Percentiles rank a stretch among this genome's conserved stretches.
Conservation (phyloP, 2,113 vertebrate genomes). For the Oreochromis spilurus region DNA sequence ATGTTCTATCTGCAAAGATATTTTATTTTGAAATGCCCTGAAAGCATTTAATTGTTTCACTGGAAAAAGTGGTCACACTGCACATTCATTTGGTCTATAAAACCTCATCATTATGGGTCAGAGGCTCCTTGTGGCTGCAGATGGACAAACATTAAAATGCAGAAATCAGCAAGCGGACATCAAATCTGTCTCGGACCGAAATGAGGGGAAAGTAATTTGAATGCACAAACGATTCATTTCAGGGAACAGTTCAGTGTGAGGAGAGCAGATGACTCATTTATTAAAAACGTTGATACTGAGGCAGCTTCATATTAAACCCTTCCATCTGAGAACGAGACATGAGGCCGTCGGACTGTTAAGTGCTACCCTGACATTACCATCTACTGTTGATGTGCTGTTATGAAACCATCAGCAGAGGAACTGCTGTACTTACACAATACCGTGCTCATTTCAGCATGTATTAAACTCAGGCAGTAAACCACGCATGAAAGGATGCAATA, state of each 20-base stretch:
- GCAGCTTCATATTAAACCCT: background rate
- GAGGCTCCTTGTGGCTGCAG: background rate
- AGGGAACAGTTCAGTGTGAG: background rate
- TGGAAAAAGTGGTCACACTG: background rate
- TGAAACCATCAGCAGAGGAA: constrained; percentile 36
- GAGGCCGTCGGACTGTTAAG: background rate
- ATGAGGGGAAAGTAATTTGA: background rate
- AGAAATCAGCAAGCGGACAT: background rate
- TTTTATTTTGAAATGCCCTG: background rate
- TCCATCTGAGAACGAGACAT: background rate
- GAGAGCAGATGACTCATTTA: background rate
- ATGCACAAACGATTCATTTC: background rate
- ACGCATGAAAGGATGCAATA: constrained; percentile 22
- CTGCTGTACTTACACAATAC: constrained; percentile 45
- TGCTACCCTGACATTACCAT: constrained; percentile 1
- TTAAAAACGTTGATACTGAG: background rate
- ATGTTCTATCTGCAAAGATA: background rate
- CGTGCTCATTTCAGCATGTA: constrained; percentile 25
- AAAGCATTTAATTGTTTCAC: background rate
- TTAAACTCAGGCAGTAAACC: constrained; percentile 53
- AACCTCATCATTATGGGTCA: background rate
- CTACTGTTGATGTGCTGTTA: background rate
- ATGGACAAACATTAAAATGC: background rate
- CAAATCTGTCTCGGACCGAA: background rate
- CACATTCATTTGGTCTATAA: background rate